Conservation (phyloP, 2,888 invertebrate genomes). For the Synergus laeviventris region DNA sequence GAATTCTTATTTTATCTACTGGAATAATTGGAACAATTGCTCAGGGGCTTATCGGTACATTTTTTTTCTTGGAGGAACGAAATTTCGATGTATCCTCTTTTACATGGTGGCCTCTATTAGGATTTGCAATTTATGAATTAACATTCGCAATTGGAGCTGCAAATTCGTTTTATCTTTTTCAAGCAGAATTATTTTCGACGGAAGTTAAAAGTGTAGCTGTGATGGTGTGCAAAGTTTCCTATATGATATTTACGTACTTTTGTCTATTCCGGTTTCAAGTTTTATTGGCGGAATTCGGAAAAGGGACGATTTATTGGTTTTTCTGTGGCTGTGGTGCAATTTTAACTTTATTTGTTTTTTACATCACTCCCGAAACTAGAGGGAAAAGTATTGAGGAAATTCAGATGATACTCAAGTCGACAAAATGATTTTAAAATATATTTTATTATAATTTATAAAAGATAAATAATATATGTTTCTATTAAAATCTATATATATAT, state of each 20-base stretch:
- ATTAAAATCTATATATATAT: too few species aligned
- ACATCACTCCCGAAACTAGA: not conserved
- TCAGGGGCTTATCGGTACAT: not conserved
- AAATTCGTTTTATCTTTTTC: conserved; percentile 13
- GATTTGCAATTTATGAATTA: not conserved
- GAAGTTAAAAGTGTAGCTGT: conserved; percentile 24
- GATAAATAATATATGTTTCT: too few species aligned
- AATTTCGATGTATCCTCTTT: not conserved
- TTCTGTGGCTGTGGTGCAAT: not conserved
- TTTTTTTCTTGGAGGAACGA: conserved; percentile 8
- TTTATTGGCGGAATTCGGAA: not conserved
- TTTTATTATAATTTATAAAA: too few species aligned
- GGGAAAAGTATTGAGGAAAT: conserved; percentile 12
- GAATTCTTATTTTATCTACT: not conserved
- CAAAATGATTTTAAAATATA: too few species aligned
- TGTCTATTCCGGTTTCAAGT: conserved; percentile 13
- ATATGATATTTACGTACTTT: conserved; percentile 12
- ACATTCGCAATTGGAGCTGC: not conserved
- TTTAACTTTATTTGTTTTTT: not conserved
- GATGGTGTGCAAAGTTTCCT: conserved; percentile 7
- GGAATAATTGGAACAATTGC: conserved; percentile 13
- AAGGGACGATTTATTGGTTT: not conserved
- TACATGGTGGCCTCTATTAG: not conserved
- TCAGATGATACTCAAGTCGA: not conserved
- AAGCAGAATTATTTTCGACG: conserved; percentile 19